Evolutionary conservation across 2,113 vertebrate genomes (phyloP).

Genomic region (Peromyscus californicus): DNA sequence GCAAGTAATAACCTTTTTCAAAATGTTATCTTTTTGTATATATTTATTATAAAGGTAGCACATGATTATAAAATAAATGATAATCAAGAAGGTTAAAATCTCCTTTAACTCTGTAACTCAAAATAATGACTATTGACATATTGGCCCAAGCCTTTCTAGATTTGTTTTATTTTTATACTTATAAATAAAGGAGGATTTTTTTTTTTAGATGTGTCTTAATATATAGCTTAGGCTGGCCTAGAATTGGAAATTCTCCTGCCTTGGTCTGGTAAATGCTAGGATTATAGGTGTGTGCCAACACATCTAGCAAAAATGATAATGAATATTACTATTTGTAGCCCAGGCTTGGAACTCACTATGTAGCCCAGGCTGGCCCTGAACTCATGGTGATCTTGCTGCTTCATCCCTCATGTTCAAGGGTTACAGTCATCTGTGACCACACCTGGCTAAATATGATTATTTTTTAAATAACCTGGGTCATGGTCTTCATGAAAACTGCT

Average conservation of each 20-base stretch:
- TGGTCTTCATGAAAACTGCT: background rate
- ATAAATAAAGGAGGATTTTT: background rate
- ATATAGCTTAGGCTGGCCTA: background rate
- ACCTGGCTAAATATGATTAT: no score
- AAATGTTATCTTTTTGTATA: conserved; percentile 43
- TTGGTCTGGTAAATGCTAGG: background rate
- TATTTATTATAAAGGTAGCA: conserved; percentile 30
- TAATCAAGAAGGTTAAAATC: conserved; percentile 13
- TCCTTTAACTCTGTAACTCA: conserved; percentile 24
- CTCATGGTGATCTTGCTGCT: background rate
- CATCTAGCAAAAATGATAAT: background rate
- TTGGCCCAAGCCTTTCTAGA: background rate
- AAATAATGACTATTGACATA: background rate
- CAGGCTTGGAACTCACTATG: background rate
- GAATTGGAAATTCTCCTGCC: background rate
- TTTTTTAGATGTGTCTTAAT: background rate
- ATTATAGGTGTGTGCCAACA: background rate
- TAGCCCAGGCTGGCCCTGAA: background rate
- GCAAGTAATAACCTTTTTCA: conserved; percentile 3
- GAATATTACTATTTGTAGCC: background rate
- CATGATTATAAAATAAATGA: background rate
- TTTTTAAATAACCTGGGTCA: background rate
- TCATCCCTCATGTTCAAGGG: background rate
- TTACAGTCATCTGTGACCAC: background rate
- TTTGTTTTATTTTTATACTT: background rate